These are phyloP conservation scores for Megalops atlanticus DNA, from an alignment of 2,113 vertebrate species.

Conservation along the genomic window DNA sequence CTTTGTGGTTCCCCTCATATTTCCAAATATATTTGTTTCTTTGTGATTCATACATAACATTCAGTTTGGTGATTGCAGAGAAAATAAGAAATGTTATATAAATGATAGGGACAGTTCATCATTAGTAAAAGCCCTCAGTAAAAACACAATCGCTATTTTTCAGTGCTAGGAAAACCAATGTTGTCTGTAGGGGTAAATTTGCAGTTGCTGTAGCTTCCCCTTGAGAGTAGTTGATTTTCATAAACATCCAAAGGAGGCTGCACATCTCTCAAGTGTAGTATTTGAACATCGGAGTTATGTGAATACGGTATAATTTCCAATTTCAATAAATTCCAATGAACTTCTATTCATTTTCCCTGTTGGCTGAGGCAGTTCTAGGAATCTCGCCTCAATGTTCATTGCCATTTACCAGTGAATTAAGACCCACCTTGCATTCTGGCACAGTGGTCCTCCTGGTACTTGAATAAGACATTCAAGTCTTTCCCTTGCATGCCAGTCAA, in stretches of 20 bases:
- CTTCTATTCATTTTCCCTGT: conserved; percentile 68
- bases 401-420: conserved; percentile 71
- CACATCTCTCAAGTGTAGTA: not conserved
- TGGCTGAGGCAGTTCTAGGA: conserved; percentile 46
- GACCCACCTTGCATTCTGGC: conserved; percentile 71
- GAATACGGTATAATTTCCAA: not conserved
- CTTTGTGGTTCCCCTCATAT: too few relatives aligned
- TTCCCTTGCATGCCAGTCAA: conserved; percentile 65
- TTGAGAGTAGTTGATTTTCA: too few relatives aligned
- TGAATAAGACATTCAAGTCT: conserved; percentile 62
- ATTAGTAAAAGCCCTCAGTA: too few relatives aligned
- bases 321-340: conserved; percentile 39
- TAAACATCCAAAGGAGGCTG: not conserved
- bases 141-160: too few relatives aligned
- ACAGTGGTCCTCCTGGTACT: conserved; percentile 49
- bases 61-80: too few relatives aligned
- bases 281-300: not conserved
- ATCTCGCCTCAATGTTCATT: conserved; percentile 66
- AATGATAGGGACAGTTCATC: too few relatives aligned
- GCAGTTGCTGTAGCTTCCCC: too few relatives aligned
- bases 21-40: too few relatives aligned
- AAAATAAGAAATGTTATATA: too few relatives aligned
- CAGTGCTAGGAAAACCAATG: too few relatives aligned
- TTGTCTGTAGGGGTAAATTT: too few relatives aligned
- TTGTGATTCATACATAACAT: too few relatives aligned